Base-by-base conservation (phyloP, 1,140 invertebrate species). In the Notospermus geniculatus region DNA sequence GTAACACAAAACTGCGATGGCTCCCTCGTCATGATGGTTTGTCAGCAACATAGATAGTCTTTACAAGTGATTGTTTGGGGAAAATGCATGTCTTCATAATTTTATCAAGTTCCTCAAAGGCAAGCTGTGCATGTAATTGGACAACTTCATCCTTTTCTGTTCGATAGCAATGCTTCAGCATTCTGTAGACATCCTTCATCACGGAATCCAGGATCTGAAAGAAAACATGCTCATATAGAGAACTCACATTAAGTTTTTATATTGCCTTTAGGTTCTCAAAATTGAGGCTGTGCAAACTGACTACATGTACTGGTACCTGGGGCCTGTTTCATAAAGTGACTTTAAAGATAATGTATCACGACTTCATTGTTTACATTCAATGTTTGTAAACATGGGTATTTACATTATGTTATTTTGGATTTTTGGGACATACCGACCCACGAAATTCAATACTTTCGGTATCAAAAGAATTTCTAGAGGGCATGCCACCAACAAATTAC, bases 81-180 rank as follows among this genome's bases (percentile, higher is more conserved):
- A 87, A 84, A 17, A 92, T 67, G 70, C 87, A 85, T 54, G 86
- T 80, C 65, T 83, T 84, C 27, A 89, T 86, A 52, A 89, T 87
- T 43, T 84, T 82, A 75, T 91, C 87, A 15, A 93, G 81, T 82
- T 91, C 88, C 77, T 90, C 88, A 2, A 92, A 71, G 0, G 90
- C 88, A 28, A 91, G 71, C 69, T 90, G 86, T 23, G 87, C 86
- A 70, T 93, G 90, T 23, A 90, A 78, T 71, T 84, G 83, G 15
- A 91, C 82, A 1, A 87, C 81, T n/a, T 87, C 83, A 79, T 93
- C 90, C 53, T 85, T 83, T 67, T 89, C 85, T 55, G 83, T 82
- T 28, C 83, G 80, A 54, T 88, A 85, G 5, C 90, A 74, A 54
- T 81, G 70, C 71, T 89, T 90, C 30, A 93, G 77, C 1, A 84